Conservation (phyloP, 23 tunicate genomes). For the Styela clava region DNA sequence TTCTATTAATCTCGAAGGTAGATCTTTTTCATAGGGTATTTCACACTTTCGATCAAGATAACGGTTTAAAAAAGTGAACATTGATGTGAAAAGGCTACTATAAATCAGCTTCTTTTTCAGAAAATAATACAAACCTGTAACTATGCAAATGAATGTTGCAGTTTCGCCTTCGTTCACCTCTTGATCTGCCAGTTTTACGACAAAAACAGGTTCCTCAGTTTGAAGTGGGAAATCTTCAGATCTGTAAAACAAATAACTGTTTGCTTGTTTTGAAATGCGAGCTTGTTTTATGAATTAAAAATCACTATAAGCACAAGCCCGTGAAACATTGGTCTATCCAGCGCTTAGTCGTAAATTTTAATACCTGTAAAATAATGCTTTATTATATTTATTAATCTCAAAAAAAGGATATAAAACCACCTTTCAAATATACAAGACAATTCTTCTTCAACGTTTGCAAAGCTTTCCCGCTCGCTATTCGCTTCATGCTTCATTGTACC, state of each 20-base stretch:
- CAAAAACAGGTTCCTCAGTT: conserved; percentile 30
- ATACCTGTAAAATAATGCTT: no score
- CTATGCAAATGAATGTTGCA: conserved; percentile 22
- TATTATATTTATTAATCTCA: no score
- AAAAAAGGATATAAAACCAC: no score
- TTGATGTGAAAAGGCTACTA: no score
- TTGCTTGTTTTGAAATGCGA: background rate
- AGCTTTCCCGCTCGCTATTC: background rate
- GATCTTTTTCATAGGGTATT: no score
- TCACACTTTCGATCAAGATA: no score
- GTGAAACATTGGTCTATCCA: background rate
- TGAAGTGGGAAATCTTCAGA: background rate
- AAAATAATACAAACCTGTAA: conserved; percentile 22
- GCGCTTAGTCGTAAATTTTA: no score
- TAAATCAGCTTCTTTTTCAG: no score
- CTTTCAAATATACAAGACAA: background rate
- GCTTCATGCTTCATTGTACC: background rate
- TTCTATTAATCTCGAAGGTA: no score
- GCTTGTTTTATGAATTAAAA: background rate
- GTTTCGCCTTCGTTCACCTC: conserved; percentile 32
- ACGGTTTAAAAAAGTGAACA: no score
- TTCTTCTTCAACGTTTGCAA: background rate
- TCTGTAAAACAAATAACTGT: background rate
- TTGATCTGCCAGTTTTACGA: conserved; percentile 30
- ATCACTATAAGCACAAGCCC: background rate